Percentiles rank a stretch among this genome's conserved stretches.
Conservation (phyloP, 1,140 invertebrate species). For the Paraescarpia echinospica region DNA sequence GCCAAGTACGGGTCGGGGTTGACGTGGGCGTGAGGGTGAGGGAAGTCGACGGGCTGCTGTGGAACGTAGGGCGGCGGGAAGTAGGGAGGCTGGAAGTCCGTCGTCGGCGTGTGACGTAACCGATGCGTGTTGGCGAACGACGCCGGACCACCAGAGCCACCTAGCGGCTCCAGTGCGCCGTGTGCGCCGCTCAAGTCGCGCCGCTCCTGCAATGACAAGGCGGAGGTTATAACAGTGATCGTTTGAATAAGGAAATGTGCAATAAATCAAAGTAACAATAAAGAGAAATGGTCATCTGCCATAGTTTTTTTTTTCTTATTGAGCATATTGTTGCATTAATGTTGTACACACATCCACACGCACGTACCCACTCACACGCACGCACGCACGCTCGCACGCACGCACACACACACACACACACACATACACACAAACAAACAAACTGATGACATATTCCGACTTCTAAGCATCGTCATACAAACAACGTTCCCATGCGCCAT, state of each 20-base stretch:
- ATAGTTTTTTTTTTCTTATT: background rate
- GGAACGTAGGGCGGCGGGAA: conserved; percentile 25
- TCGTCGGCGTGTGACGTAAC: conserved; percentile 25
- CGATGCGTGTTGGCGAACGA: conserved; percentile 26
- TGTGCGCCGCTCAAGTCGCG: conserved; percentile 20
- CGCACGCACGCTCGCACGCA: background rate
- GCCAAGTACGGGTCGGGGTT: conserved; percentile 18
- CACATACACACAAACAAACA: background rate
- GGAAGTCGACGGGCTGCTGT: conserved; percentile 21
- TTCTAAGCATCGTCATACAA: background rate
- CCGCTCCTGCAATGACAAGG: conserved; percentile 18
- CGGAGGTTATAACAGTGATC: background rate
- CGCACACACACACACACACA: background rate
- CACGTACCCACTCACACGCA: background rate
- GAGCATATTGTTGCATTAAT: background rate
- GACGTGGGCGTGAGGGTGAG: conserved; percentile 6
- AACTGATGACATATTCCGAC: too few species aligned
- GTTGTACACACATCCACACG: background rate
- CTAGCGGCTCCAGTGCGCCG: conserved; percentile 23
- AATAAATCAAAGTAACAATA: background rate
- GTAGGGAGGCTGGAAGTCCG: conserved; percentile 29
- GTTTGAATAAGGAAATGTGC: background rate
- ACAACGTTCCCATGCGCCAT: background rate
- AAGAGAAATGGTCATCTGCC: background rate
- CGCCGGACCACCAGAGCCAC: background rate